Base-by-base conservation (phyloP, 64 coral and sea anemone species). In the Stylophora pistillata region DNA sequence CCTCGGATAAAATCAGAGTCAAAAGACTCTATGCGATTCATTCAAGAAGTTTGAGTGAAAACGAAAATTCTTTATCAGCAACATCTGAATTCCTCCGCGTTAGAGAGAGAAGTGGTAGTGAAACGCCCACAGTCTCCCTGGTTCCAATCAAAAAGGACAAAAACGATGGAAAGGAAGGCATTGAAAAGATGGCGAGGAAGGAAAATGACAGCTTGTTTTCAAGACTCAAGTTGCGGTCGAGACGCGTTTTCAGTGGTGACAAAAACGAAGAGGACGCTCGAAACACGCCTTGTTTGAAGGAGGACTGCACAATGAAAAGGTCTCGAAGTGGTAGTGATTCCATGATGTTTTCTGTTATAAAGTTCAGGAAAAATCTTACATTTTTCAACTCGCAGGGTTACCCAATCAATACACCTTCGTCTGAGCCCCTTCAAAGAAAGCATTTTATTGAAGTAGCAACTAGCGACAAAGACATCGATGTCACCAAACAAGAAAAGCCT, bases 311-410 rank as follows among this genome's bases (percentile, higher is more conserved):
- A 0, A 5, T 70, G 2, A 69, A 13, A 14, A 84, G 80, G 15
- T 53, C 33, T n/a, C 63, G 60, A 2, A 84, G 80, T 15, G 62
- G 80, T 53, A 84, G 80, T 26, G 62, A 21, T 14, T 84, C 80
- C 10, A 66, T 84, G 80, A 34, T 69, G 2, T 84, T 84, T 23
- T 63, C 60, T 26, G 13, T 34, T 5, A 52, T 84, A 13, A 84
- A 68, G 7, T 20, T 23, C 21, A 68, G 53, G 26, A 34, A 52
- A 47, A 34, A 70, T 26, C 17, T 37, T 4, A 15, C 47, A 13
- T 70, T 70, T 84, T 84, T 21, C 10, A 63, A 69, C 21, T 32
- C 21, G 1, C 20, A 14, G 52, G 80, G 60, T 12, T 53, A 84
- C 23, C 80, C 80, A 1, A 68, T 84, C 10, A 53, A 69, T 68